Evolutionary conservation across 2,797 vertebrate species (phyloP), one percentile per base, ranked within the genome.

Genomic region (Phataginus tetradactyla): DNA sequence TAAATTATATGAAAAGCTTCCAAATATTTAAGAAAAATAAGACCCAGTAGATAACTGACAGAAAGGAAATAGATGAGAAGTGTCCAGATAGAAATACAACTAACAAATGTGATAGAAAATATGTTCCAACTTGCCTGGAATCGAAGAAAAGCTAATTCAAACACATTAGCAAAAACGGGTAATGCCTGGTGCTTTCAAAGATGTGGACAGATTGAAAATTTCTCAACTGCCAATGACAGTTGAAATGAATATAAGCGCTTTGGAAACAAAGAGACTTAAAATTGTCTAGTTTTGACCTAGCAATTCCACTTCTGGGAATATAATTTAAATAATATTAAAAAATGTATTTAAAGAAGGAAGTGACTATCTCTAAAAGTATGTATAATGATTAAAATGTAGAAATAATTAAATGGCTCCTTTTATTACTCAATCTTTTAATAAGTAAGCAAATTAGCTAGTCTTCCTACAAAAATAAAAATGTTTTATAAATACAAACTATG

Each of bases 61-160:
- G 34, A 92, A 77, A 95, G 17, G 63, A 86, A 79, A 90, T 78
- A 80, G 55, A 78, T 75, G 11, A 79, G 49, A 97, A 85, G 3
- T 74, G 27, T 63, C 29, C 78, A 91, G 79, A 85, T 49, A 96
- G 59, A 95, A 84, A 95, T 15, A 59, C 37, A 66, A 4, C 29
- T 79, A 57, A 66, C 37, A 61, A 71, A 59, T 86, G 14, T 29
- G 3, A 39, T 27, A n/a, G 51, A 4, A n/a, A 61, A 86, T 88
- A 59, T 32, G 10, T 84, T 86, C 74, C 55, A 90, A 94, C 34
- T 18, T 66, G 51, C 42, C 51, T 94, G 63, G 45, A 95, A 69
- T 83, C 32, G 72, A 80, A 90, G 55, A 88, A 91, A 90, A 93
- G 37, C 10, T 86, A 91, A 91, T 91, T 90, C 21, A 75, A 80